These are phyloP conservation scores for Jacana jacana DNA, from an alignment of 2,113 vertebrate genomes.

Conservation along the genomic window DNA sequence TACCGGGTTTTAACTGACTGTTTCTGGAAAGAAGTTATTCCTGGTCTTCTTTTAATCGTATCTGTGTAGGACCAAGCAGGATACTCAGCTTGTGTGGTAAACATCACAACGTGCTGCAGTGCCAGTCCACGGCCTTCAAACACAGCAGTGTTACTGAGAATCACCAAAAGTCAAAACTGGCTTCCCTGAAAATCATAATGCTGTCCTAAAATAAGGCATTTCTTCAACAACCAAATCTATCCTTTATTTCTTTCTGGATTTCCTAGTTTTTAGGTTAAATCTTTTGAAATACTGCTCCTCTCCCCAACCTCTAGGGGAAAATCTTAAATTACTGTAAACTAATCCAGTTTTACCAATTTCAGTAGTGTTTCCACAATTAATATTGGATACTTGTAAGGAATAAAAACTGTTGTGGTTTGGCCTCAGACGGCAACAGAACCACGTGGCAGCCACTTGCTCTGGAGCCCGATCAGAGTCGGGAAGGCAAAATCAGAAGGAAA, in stretches of 20 bases:
- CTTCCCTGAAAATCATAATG: not conserved
- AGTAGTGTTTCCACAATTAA: not conserved
- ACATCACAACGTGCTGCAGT: not conserved
- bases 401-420: too few species aligned
- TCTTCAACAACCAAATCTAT: not conserved
- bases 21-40: not conserved
- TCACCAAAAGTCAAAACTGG: not conserved
- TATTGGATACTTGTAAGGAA: not conserved
- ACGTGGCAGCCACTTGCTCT: too few species aligned
- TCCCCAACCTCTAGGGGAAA: not conserved
- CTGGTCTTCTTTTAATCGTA: not conserved
- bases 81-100: not conserved
- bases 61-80: not conserved
- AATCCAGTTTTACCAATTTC: not conserved
- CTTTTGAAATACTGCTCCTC: not conserved
- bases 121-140: not conserved
- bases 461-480: too few species aligned
- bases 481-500: too few species aligned
- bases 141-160: accelerated
- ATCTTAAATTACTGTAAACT: not conserved
- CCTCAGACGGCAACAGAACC: too few species aligned
- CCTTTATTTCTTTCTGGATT: not conserved
- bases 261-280: not conserved
- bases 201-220: not conserved
- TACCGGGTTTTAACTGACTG: not conserved